Base-by-base conservation (phyloP, 2,888 invertebrate genomes). In the Dryobotodes eremita region DNA sequence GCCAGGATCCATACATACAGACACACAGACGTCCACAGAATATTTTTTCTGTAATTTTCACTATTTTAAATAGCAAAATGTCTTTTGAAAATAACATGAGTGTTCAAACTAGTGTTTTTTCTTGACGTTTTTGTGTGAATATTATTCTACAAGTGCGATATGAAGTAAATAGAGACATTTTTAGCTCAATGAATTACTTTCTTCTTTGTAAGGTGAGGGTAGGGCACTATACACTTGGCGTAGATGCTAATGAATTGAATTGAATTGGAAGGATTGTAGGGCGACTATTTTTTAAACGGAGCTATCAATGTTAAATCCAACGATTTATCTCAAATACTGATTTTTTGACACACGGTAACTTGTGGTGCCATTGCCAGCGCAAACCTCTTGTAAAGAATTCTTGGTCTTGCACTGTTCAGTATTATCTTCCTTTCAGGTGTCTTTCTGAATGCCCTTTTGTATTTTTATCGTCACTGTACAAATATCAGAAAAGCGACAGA, bases 401-500 rank as follows among this genome's bases (percentile, higher is more conserved):
- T 68, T 36, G 46, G 59, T 57, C 15, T 66, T 62, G 31, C 46
- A 26, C 53, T 15, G 48, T 64, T 55, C 42, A 57, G n/a, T 61
- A 53, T 57, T 55, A 69, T 77, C 17, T 55, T 50, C 0, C 66
- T 69, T 74, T 75, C 26, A 82, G 84, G 74, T 86, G 68, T 74
- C 42, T 50, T 42, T 26, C 36, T 71, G 79, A 81, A 82, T 85
- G 59, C 77, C 68, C 88, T 83, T 88, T 90, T 89, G 84, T 88
- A 77, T 75, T 88, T 82, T 86, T 90, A 90, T 85, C 62, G 81
- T 80, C 85, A 84, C 77, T 83, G 84, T 87, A 85, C 89, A 84
- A 86, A 86, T 78, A 86, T 77, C 71, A 88, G 82, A 79, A 88
- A 88, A 87, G 84, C 93, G 94, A 95, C 96, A 96, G 96, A 96